These are phyloP conservation scores for Pteria penguin DNA, from an alignment of 2,888 invertebrate species.

Conservation along the genomic window DNA sequence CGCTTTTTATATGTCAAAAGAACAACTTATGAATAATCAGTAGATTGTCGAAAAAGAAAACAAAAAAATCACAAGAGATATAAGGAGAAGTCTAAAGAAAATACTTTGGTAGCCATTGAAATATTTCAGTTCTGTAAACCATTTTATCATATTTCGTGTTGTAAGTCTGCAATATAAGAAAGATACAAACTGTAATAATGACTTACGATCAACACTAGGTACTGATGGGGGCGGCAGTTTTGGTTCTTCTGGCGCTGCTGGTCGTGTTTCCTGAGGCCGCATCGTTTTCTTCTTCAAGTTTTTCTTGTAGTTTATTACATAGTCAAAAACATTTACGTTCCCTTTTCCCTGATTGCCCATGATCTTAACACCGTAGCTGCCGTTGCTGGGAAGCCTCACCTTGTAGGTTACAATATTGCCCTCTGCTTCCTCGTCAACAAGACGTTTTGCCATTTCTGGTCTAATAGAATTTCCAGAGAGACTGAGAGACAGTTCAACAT, in stretches of 20 bases:
- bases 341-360: slow-evolving; percentile 49
- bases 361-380: slow-evolving; percentile 52
- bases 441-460: slow-evolving; percentile 52
- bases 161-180: not conserved
- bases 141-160: not conserved
- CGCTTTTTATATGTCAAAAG: too few relatives aligned
- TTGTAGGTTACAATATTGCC: slow-evolving; percentile 49
- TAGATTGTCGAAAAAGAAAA: too few relatives aligned
- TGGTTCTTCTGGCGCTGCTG: not conserved
- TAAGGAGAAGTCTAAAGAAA: too few relatives aligned
- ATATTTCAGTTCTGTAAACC: too few relatives aligned
- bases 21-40: too few relatives aligned
- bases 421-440: slow-evolving; percentile 48
- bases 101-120: too few relatives aligned
- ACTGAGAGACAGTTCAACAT: slow-evolving; percentile 57
- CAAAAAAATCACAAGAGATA: too few relatives aligned
- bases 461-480: slow-evolving; percentile 54
- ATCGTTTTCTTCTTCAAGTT: slow-evolving; percentile 20
- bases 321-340: slow-evolving; percentile 53
- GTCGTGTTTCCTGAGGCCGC: slow-evolving; percentile 14
- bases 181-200: not conserved
- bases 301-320: slow-evolving; percentile 56
- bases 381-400: slow-evolving; percentile 52
- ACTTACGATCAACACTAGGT: slow-evolving; percentile 12
- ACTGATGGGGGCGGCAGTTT: not conserved